phyloP scores from a whole-genome alignment of 2,888 invertebrate genomes.

The Autographa pulchrina region DNA sequence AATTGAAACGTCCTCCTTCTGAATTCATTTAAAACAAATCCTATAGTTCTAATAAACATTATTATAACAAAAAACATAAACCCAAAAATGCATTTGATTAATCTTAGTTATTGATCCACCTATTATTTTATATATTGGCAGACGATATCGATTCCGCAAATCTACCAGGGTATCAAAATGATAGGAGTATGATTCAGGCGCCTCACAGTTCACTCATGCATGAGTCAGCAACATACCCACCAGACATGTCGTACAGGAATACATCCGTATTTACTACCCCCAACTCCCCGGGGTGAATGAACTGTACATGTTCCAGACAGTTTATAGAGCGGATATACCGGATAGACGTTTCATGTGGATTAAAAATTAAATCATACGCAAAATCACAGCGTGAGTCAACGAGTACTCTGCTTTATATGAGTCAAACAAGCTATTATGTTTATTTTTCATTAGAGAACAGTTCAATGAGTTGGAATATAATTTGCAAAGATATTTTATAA shows the following conservation, averaged over 20 bases:
- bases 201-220: background rate
- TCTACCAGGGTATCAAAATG: too few species aligned
- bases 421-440: background rate
- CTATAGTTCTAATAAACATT: too few species aligned
- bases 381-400: conserved; percentile 15
- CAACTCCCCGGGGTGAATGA: background rate
- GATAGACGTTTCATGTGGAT: conserved; percentile 14
- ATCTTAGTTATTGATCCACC: background rate
- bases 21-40: too few species aligned
- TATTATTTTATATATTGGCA: too few species aligned
- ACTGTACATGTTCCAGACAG: conserved; percentile 15
- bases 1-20: too few species aligned
- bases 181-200: background rate
- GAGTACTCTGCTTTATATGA: background rate
- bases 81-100: too few species aligned
- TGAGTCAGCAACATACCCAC: background rate
- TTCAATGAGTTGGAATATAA: too few species aligned
- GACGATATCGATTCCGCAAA: background rate
- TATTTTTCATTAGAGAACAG: too few species aligned
- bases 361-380: background rate
- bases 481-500: too few species aligned
- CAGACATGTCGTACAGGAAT: background rate
- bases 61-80: too few species aligned
- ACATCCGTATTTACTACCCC: background rate
- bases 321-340: conserved; percentile 5